Evolutionary conservation across 2,113 vertebrate genomes (phyloP).

Genomic region (Paratilapia polleni): DNA sequence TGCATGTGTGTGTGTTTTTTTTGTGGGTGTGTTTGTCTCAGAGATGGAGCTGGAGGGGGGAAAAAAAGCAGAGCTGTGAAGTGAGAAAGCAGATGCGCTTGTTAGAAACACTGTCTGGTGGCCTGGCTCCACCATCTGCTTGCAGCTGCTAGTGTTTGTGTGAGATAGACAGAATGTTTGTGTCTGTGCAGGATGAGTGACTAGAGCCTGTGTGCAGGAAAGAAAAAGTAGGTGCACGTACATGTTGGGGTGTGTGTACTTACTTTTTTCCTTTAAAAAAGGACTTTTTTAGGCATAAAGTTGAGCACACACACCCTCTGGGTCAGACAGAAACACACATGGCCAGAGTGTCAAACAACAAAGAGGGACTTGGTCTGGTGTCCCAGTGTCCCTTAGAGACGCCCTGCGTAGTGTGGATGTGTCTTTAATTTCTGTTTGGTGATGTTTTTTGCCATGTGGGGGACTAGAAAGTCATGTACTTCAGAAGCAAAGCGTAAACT

Average conservation of each 20-base stretch:
- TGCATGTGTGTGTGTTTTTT: slow-evolving; percentile 2
- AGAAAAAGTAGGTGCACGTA: background rate
- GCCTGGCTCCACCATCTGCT: slow-evolving; percentile 70
- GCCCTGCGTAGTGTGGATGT: background rate
- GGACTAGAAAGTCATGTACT: too few relatives aligned
- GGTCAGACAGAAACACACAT: slow-evolving; percentile 38
- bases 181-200: slow-evolving; percentile 30
- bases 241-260: background rate
- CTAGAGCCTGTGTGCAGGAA: background rate
- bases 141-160: slow-evolving; percentile 71
- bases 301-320: background rate
- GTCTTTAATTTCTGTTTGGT: background rate
- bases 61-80: slow-evolving; percentile 31
- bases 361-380: slow-evolving; percentile 1
- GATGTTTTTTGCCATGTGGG: too few relatives aligned
- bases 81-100: slow-evolving; percentile 71
- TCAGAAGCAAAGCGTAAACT: too few relatives aligned
- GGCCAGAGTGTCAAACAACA: slow-evolving; percentile 36
- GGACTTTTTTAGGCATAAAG: background rate
- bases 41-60: background rate
- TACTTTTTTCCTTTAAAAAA: slow-evolving; percentile 3
- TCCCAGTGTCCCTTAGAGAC: slow-evolving; percentile 8
- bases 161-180: slow-evolving; percentile 29
- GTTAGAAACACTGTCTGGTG: slow-evolving; percentile 64
- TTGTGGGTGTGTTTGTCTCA: slow-evolving; percentile 17